Percentiles rank a stretch among this genome's conserved stretches.
phyloP scores from a whole-genome alignment of 2,888 invertebrate genomes.

The Drosophila colorata region DNA sequence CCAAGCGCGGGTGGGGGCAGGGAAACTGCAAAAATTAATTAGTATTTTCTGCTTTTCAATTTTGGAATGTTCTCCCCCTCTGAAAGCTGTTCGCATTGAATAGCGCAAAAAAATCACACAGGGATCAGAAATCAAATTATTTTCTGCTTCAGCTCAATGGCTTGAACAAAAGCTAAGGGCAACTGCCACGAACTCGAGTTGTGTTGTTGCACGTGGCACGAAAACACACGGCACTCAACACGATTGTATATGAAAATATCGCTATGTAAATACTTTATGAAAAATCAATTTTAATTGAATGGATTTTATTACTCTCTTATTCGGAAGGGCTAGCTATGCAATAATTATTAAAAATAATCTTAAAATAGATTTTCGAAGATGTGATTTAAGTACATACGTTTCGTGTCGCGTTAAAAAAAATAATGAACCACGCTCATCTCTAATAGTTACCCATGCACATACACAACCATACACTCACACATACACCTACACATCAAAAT shows the following conservation, averaged over 20 bases:
- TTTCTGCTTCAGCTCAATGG: constrained; percentile 33
- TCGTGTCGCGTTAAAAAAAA: not conserved
- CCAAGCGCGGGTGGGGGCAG: not conserved
- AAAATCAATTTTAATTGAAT: too few species aligned
- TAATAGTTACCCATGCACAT: not conserved
- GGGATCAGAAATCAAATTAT: constrained; percentile 57
- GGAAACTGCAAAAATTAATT: constrained; percentile 56
- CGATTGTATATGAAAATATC: too few species aligned
- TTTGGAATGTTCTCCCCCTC: not conserved
- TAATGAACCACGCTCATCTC: not conserved
- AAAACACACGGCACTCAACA: not conserved
- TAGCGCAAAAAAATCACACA: constrained; percentile 14
- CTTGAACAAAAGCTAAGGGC: constrained; percentile 10
- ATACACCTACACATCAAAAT: not conserved
- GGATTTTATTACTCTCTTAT: too few species aligned
- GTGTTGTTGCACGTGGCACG: not conserved
- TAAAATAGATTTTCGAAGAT: too few species aligned
- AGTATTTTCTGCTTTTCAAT: constrained; percentile 23
- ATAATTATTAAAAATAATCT: too few species aligned
- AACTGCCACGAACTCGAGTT: not conserved
- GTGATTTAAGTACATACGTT: too few species aligned
- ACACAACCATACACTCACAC: too few species aligned
- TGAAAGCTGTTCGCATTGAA: constrained; percentile 16
- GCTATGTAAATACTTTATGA: too few species aligned
- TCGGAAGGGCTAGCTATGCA: too few species aligned